Percentiles rank a stretch among this genome's conserved stretches.
Conservation (phyloP, 1,140 invertebrate species). For the Zaprionus nigranus region DNA sequence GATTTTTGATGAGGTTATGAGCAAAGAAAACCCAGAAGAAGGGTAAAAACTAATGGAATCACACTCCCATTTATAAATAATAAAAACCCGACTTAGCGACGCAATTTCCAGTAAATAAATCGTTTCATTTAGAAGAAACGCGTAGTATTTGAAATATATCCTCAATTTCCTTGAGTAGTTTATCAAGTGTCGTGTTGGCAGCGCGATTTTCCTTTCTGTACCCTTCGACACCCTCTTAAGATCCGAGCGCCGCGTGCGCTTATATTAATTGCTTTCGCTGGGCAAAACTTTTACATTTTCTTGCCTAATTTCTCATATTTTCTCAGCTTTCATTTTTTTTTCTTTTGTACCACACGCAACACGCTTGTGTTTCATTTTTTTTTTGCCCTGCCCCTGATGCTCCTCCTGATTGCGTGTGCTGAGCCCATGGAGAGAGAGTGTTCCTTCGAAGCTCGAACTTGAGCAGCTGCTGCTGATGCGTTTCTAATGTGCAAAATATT, state of each 20-base stretch:
- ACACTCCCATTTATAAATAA: background rate
- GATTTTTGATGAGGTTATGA: background rate
- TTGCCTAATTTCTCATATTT: constrained; percentile 67
- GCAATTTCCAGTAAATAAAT: background rate
- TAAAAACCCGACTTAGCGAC: background rate
- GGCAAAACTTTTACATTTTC: constrained; percentile 50
- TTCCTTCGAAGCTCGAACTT: constrained; percentile 12
- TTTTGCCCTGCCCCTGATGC: constrained; percentile 1
- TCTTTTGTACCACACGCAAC: constrained; percentile 66
- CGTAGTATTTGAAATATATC: constrained; percentile 9
- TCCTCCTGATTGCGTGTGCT: constrained; percentile 53
- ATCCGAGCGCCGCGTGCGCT: constrained; percentile 18
- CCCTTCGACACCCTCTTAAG: constrained; percentile 25
- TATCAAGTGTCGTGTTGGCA: constrained; percentile 39
- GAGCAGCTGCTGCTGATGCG: constrained; percentile 73
- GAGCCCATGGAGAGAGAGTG: constrained; percentile 53
- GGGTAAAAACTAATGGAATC: background rate
- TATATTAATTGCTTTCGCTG: constrained; percentile 63
- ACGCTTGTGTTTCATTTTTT: constrained; percentile 41
- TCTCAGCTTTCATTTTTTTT: constrained; percentile 2
- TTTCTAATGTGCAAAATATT: constrained; percentile 84
- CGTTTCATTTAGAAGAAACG: background rate
- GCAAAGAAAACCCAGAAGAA: background rate
- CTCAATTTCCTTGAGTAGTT: constrained; percentile 1
- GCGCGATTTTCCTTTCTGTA: constrained; percentile 39